Base-by-base conservation (phyloP, 2,888 invertebrate genomes). In the Coelogynopora nodosa region DNA sequence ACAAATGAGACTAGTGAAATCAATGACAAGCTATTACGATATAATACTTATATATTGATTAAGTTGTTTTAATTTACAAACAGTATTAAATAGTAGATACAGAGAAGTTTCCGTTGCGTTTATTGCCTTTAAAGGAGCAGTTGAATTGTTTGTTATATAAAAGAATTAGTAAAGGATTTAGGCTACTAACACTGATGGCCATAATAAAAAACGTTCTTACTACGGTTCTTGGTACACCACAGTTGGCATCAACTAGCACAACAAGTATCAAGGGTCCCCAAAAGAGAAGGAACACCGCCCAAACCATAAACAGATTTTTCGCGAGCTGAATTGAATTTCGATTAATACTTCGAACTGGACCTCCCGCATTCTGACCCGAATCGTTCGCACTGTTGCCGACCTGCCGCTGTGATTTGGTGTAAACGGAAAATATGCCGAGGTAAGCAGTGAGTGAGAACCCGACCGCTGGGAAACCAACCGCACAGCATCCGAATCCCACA, bases 261-360 rank as follows among this genome's bases (percentile, higher is more conserved):
- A 82, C 82, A 23, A 82, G 82, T 27, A 82, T 82, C 23, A 82
- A 23, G 0, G 82, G 82, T 23, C 82, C 82, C 82, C 82, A 82
- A 30, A 82, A 31, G 0, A 31, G 23, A 1, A 82, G 82, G 5
- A 82, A 82, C 2, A 82, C 30, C 26, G 30, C 29, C 82, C 82
- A 82, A 18, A 31, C 30, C 23, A 27, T 26, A 28, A 82, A 82
- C 30, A 82, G 28, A 31, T 30, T 82, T 0, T 30, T 28, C 23
- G 82, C 82, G 26, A 82, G 28, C 5, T 30, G 23, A 5, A 31
- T 82, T 0, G 82, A 30, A 30, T 82, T 82, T 0, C 26, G 30
- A 30, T 82, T 82, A 28, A 30, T 30, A 23, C 28, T 0, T 23
- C 0, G 30, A 0, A 30, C 82, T n/a, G n/a, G n/a, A n/a, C n/a